Evolutionary conservation across 2,113 vertebrate genomes (phyloP), one percentile per base, ranked within the genome.

Genomic region (Porphyrio hochstetteri): DNA sequence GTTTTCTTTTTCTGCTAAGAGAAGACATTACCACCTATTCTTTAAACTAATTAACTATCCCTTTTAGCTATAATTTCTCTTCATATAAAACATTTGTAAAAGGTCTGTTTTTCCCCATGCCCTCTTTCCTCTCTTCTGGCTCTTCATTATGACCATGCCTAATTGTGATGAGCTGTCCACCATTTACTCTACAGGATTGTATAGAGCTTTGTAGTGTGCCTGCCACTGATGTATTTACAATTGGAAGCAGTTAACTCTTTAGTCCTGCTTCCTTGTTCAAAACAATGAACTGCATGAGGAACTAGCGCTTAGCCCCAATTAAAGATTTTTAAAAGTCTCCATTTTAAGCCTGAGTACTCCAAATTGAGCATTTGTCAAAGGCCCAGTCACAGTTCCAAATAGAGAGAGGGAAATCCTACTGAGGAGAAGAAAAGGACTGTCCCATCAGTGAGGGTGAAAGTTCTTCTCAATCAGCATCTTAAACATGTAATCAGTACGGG

Each of bases 71-170:
- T 93, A 96, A 96, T 96, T 95, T 96, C 93, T 96, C 65, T 85
- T 95, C 77, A 13, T 85, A 86, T 93, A 97, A 96, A 96, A 93
- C 96, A 91, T 92, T 96, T 92, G 90, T 84, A 69, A 97, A 87
- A 95, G 96, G 96, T 96, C 93, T 96, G 96, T 92, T 97, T 97
- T 96, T 97, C 95, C 96, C 95, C 96, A 96, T 96, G 96, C 92
- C 96, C 96, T 90, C 88, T 96, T 93, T 93, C 92, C 92, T 89
- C 80, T 96, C 80, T 79, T 60, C 91, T 92, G 57, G 93, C 70
- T 95, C 88, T 96, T 94, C 95, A 96, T 96, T 97, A 93, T 89
- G 95, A 40, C 81, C 77, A 63, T 85, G 93, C 57, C 74, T 94
- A 96, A 97, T 97, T 96, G 96, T 72, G 69, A 95, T 85, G 91